Evolutionary conservation across 2,888 invertebrate species (phyloP).

Genomic region (Drosophila pseudotalamancana): DNA sequence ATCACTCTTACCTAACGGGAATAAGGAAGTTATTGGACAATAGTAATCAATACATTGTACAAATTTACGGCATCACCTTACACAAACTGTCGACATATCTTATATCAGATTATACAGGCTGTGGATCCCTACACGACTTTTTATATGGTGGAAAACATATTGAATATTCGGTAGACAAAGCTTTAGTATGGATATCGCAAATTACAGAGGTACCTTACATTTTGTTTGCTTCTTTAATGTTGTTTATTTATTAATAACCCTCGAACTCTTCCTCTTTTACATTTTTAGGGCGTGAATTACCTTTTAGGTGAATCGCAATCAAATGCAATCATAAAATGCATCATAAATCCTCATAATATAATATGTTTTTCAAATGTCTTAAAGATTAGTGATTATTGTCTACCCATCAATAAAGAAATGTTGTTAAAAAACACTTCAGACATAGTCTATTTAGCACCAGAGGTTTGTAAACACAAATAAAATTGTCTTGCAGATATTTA

Average conservation of each 20-base stretch:
- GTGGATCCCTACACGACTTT: neutral
- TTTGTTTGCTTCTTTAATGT: neutral
- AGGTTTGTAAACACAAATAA: too few relatives aligned
- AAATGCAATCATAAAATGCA: neutral
- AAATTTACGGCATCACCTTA: too few relatives aligned
- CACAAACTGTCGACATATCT: too few relatives aligned
- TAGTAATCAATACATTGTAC: too few relatives aligned
- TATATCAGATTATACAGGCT: neutral
- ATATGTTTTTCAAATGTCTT: neutral
- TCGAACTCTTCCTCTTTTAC: neutral
- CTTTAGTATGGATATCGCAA: neutral
- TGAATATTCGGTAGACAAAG: neutral
- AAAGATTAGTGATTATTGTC: slow-evolving; percentile 3
- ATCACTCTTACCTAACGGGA: too few relatives aligned
- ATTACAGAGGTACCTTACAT: neutral
- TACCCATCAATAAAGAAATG: neutral
- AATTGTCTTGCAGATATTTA: too few relatives aligned
- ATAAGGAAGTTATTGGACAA: too few relatives aligned
- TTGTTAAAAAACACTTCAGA: neutral
- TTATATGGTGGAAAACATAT: neutral
- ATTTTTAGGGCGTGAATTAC: neutral
- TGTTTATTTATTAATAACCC: too few relatives aligned
- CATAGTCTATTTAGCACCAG: slow-evolving; percentile 8
- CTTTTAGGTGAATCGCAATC: neutral
- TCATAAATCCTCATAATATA: slow-evolving; percentile 8